A percentile compares a stretch with the other conserved stretches of the same genome.
Evolutionary conservation across 2,888 invertebrate species (phyloP).

Genomic region (Falcaria lacertinaria): DNA sequence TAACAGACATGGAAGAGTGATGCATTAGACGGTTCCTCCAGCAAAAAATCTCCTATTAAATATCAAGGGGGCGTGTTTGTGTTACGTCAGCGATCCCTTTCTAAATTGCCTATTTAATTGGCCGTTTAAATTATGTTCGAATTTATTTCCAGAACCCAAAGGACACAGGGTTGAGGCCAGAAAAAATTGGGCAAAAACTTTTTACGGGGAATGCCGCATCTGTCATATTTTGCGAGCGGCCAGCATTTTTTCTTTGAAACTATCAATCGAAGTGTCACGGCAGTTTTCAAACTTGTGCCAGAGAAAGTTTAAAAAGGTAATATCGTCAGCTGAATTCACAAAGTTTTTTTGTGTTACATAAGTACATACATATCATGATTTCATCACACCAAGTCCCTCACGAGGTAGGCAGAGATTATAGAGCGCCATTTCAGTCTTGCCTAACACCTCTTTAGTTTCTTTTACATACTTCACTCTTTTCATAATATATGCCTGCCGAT

Average conservation of each 20-base stretch:
- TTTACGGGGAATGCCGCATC: conserved; percentile 29
- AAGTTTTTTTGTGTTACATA: too few species aligned
- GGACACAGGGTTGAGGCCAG: conserved; percentile 34
- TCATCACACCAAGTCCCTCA: too few species aligned
- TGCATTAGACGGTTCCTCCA: conserved; percentile 9
- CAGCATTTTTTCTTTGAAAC: background rate
- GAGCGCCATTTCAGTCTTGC: too few species aligned
- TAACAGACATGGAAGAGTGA: conserved; percentile 18
- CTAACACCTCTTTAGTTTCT: too few species aligned
- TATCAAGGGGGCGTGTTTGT: conserved; percentile 49
- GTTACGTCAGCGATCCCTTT: conserved; percentile 40
- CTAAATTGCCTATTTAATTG: conserved; percentile 62
- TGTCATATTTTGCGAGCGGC: conserved; percentile 27
- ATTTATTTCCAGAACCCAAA: conserved; percentile 43
- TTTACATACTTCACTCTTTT: too few species aligned
- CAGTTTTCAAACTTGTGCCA: too few species aligned
- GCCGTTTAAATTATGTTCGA: conserved; percentile 55
- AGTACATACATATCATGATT: too few species aligned
- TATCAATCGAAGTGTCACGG: background rate
- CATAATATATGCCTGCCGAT: too few species aligned
- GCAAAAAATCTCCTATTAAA: conserved; percentile 57
- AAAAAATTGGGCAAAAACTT: conserved; percentile 21
- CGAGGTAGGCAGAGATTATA: too few species aligned
- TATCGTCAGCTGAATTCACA: too few species aligned
- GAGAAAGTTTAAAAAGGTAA: too few species aligned